Evolutionary conservation across 2,888 invertebrate genomes (phyloP).

Genomic region (Camptogramma bilineatum): DNA sequence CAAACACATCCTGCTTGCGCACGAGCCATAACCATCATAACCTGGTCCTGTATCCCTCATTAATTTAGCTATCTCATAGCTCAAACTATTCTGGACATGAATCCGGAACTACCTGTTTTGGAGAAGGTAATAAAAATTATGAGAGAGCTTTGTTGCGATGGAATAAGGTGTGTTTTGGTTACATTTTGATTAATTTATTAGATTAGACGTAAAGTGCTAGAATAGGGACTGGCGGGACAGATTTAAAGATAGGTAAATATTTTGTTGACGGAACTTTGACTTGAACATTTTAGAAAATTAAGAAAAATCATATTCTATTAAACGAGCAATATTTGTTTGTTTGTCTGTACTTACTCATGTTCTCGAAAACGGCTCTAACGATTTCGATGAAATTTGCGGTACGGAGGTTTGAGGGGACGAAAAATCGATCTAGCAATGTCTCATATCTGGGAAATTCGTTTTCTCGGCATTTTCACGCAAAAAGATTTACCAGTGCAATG

Average conservation of each 20-base stretch:
- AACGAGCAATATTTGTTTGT: too few relatives aligned
- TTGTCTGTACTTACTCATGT: too few relatives aligned
- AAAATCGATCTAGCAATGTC: too few relatives aligned
- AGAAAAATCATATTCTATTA: too few relatives aligned
- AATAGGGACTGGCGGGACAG: not conserved
- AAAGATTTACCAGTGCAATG: too few relatives aligned
- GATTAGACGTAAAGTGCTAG: slow-evolving; percentile 7
- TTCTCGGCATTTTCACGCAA: too few relatives aligned
- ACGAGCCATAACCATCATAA: slow-evolving; percentile 17
- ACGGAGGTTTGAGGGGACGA: too few relatives aligned
- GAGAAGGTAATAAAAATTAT: not conserved
- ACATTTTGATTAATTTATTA: not conserved
- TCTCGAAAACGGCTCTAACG: too few relatives aligned
- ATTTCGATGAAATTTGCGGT: too few relatives aligned
- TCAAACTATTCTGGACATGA: slow-evolving; percentile 14
- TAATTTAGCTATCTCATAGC: not conserved
- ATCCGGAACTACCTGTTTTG: slow-evolving; percentile 18
- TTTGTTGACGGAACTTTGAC: too few relatives aligned
- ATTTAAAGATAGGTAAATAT: not conserved
- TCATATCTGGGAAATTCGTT: too few relatives aligned
- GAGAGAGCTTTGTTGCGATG: not conserved
- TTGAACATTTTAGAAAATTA: too few relatives aligned
- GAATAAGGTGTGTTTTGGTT: slow-evolving; percentile 13
- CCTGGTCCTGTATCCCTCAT: slow-evolving; percentile 1
- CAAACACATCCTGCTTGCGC: slow-evolving; percentile 26